Percentiles rank a stretch among this genome's conserved stretches.
Conservation (phyloP, 2,113 vertebrate species). For the Neolamprologus toae region DNA sequence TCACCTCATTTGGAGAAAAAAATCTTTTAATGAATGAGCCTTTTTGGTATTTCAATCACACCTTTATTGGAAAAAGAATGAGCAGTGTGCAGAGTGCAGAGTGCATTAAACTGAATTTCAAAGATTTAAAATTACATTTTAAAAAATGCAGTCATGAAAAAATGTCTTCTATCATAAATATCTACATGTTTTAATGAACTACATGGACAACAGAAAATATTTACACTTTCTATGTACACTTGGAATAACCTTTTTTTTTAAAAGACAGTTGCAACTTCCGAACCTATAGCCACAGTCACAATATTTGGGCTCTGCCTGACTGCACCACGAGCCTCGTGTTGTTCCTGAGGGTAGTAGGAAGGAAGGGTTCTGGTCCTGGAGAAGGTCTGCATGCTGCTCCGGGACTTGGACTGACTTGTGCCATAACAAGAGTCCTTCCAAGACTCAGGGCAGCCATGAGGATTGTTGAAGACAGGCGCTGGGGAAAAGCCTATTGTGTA, state of each 20-base stretch:
- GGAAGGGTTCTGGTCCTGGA: conserved; percentile 58
- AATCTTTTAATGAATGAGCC: neutral
- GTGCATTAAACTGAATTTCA: neutral
- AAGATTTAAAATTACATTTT: neutral
- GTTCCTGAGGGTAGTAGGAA: conserved; percentile 43
- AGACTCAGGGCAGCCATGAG: conserved; percentile 7
- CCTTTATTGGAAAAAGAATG: conserved; percentile 24
- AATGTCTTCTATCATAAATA: neutral
- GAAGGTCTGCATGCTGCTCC: conserved; percentile 41
- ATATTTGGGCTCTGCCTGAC: conserved; percentile 14
- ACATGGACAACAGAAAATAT: neutral
- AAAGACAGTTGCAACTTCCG: conserved; percentile 70
- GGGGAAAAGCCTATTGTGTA: conserved; percentile 66
- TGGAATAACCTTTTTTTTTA: conserved; percentile 28
- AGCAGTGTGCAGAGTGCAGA: neutral
- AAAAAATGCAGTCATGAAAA: neutral
- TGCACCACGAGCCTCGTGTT: neutral
- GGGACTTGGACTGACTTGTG: conserved; percentile 39
- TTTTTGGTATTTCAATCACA: neutral
- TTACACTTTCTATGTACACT: neutral
- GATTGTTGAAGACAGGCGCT: conserved; percentile 33
- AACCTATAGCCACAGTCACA: conserved; percentile 32
- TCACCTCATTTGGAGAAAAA: neutral
- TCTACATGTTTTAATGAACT: neutral
- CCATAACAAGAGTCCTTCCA: conserved; percentile 52